These are phyloP conservation scores for Apocrypta bakeri DNA, from an alignment of 1,140 invertebrate species.

Conservation along the genomic window DNA sequence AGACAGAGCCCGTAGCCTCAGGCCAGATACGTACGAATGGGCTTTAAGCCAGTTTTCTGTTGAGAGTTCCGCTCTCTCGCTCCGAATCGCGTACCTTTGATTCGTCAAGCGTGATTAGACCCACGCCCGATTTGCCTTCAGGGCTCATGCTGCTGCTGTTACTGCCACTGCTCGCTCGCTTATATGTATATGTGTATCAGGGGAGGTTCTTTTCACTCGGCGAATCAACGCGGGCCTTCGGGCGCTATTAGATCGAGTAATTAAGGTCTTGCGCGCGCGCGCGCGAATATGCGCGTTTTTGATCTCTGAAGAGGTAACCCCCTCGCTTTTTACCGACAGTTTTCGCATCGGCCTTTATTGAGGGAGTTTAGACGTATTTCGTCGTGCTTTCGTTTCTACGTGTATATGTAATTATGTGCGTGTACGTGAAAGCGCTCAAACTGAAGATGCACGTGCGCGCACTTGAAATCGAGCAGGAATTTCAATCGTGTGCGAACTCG, in stretches of 20 bases:
- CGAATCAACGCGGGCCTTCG: slow-evolving; percentile 13
- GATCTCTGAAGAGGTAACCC: slow-evolving; percentile 40
- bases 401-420: too few relatives aligned
- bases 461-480: slow-evolving; percentile 14
- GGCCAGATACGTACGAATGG: slow-evolving; percentile 16
- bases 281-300: slow-evolving; percentile 19
- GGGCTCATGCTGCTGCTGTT: not conserved
- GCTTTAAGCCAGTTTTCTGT: slow-evolving; percentile 8
- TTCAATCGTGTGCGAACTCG: not conserved
- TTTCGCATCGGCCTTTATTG: not conserved
- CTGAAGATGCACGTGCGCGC: not conserved
- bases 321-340: not conserved
- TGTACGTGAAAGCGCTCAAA: too few relatives aligned
- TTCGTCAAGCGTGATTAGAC: slow-evolving; percentile 51
- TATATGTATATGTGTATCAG: not conserved
- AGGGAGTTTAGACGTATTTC: too few relatives aligned
- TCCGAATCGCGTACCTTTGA: slow-evolving; percentile 44
- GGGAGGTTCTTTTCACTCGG: not conserved
- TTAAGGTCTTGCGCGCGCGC: slow-evolving; percentile 27
- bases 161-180: not conserved
- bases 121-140: slow-evolving; percentile 21
- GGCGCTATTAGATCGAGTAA: slow-evolving; percentile 43
- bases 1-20: not conserved
- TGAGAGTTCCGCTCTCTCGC: not conserved
- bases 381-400: too few relatives aligned